Percentiles rank a stretch among this genome's conserved stretches.
phyloP scores from a whole-genome alignment of 30 jellyfish, hydroid and myxozoan genomes.

The Cassiopea andromeda region DNA sequence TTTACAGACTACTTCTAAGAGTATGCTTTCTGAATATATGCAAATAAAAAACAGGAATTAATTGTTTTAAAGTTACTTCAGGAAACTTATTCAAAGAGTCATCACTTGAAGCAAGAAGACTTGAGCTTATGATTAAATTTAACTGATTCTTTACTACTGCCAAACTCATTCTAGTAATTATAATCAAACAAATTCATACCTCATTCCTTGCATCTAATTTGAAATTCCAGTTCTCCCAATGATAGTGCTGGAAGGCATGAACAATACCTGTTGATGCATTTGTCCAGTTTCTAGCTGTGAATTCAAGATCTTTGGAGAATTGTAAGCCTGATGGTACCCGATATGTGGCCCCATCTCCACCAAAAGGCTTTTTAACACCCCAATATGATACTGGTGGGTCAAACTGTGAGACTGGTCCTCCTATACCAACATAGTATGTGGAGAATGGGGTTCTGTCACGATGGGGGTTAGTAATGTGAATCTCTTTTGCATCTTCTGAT shows the following conservation, averaged over 20 bases:
- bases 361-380: slow-evolving; percentile 90
- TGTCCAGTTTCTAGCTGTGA: slow-evolving; percentile 85
- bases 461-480: slow-evolving; percentile 76
- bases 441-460: slow-evolving; percentile 81
- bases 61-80: no score
- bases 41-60: no score
- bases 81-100: no score
- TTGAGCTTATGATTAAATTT: no score
- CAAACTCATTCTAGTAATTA: no score
- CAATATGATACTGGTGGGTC: slow-evolving; percentile 97
- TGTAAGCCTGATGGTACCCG: slow-evolving; percentile 91
- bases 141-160: no score
- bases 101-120: no score
- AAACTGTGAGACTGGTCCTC: slow-evolving; percentile 91
- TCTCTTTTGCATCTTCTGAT: slow-evolving; percentile 78
- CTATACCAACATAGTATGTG: slow-evolving; percentile 80
- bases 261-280: slow-evolving; percentile 94
- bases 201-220: slow-evolving; percentile 81
- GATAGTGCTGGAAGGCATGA: slow-evolving; percentile 92
- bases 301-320: slow-evolving; percentile 77
- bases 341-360: slow-evolving; percentile 97
- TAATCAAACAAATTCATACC: slow-evolving; percentile 36
- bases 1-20: no score
- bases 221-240: slow-evolving; percentile 99
- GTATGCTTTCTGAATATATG: no score